These are phyloP conservation scores for Aphodius sticticus DNA, from an alignment of 2,888 invertebrate species.

Conservation along the genomic window DNA sequence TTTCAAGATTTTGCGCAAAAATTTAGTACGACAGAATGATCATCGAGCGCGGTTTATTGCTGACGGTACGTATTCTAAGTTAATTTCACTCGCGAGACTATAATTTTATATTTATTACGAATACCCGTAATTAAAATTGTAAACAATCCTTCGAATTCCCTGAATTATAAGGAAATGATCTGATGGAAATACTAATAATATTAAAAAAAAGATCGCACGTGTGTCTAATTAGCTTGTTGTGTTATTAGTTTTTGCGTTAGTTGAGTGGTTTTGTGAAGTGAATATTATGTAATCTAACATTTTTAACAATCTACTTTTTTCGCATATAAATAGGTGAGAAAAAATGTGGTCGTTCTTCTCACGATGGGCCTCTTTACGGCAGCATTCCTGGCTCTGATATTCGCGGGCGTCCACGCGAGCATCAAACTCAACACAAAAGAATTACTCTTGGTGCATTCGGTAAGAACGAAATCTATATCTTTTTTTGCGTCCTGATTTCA, in stretches of 20 bases:
- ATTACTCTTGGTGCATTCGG: conserved; percentile 47
- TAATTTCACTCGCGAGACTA: too few relatives aligned
- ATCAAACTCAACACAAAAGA: conserved; percentile 40
- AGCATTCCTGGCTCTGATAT: conserved; percentile 39
- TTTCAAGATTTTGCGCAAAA: background rate
- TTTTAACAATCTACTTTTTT: background rate
- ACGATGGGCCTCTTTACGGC: conserved; percentile 28
- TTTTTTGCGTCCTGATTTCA: background rate
- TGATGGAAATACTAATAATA: too few relatives aligned
- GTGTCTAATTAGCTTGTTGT: too few relatives aligned
- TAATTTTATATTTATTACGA: background rate
- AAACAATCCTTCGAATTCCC: background rate
- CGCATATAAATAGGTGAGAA: conserved; percentile 16
- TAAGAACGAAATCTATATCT: conserved; percentile 41
- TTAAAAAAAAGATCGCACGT: too few relatives aligned
- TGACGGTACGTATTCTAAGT: background rate
- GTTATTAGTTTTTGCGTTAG: too few relatives aligned
- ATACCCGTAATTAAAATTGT: background rate
- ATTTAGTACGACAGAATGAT: background rate
- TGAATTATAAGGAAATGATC: too few relatives aligned
- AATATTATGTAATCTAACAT: background rate
- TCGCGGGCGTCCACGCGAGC: conserved; percentile 36
- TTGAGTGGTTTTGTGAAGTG: background rate
- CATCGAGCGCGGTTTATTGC: background rate
- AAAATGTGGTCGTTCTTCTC: conserved; percentile 25